Conservation (phyloP, 64 coral and sea anemone genomes). For the Platygyra sinensis region DNA sequence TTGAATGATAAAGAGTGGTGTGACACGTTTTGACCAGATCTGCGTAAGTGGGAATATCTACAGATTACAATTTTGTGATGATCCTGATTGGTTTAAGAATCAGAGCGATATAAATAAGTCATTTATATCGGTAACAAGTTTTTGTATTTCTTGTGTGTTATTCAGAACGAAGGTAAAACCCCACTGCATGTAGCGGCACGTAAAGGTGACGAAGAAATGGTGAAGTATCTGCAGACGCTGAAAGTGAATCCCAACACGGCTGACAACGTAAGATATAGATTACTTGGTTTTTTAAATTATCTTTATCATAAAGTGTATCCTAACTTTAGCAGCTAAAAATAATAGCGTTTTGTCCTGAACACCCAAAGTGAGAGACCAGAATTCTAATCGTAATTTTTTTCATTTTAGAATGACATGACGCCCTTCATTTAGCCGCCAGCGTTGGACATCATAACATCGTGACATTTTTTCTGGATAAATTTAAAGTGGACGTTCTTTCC, state of each 20-base stretch:
- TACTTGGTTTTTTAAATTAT: too few species aligned
- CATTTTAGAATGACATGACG: constrained; percentile 74
- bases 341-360: too few species aligned
- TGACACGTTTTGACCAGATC: too few species aligned
- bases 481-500: constrained; percentile 74
- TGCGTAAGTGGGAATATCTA: too few species aligned
- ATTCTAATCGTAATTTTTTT: not conserved
- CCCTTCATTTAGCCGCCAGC: constrained; percentile 78
- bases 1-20: too few species aligned
- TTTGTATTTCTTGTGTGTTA: not conserved
- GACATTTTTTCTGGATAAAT: constrained; percentile 88
- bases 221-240: constrained; percentile 71
- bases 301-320: too few species aligned
- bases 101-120: not conserved
- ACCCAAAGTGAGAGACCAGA: too few species aligned
- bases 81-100: too few species aligned
- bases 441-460: constrained; percentile 71
- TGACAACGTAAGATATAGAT: constrained; percentile 66
- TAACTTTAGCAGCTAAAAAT: too few species aligned
- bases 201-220: constrained; percentile 94
- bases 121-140: not conserved
- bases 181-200: constrained; percentile 77
- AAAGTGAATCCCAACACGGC: constrained; percentile 72
- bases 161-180: constrained; percentile 74
- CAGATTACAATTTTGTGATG: too few species aligned